Evolutionary conservation across 2,888 invertebrate genomes (phyloP), one percentile per base, ranked within the genome.

Genomic region (Nudaria mundana): DNA sequence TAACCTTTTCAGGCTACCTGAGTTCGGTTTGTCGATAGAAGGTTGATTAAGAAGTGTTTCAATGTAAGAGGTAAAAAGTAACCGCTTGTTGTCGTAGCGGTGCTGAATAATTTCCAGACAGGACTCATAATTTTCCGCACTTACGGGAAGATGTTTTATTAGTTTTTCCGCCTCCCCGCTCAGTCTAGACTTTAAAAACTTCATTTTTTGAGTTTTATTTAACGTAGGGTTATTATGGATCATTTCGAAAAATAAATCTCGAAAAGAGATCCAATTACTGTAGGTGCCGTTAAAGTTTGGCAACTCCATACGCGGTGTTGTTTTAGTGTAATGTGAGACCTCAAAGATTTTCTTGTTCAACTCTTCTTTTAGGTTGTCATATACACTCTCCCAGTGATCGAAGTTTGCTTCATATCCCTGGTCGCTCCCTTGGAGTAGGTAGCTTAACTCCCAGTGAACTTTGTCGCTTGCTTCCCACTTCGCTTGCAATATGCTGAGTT

Each of bases 1-100:
- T 10, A 44, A 6, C 23, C 16, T 33, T 15, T 37, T 26, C 6
- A 25, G 5, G 10, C 25, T 33, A 8, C 7, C 15, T 2, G 30
- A 8, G n/a, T 30, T 14, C 5, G 30, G 30, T 7, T 10, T 10
- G 5, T 30, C 18, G 11, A 34, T 34, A 12, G 23, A 15, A n/a
- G 18, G 34, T 15, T 26, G 4, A 8, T 25, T 8, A 7, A 6
- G 18, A 25, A 26, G 18, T n/a, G 16, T 16, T 10, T 24, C 15
- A 14, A 33, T 20, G 5, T 6, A 29, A 7, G 29, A 29, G 1
- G 33, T 26, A 15, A 37, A 37, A n/a, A 24, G 34, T 6, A 40
- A 24, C 0, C 30, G 11, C 2, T 23, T 8, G 10, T 29, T 36
- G 8, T 25, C 12, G 12, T 18, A 34, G 4, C 33, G 34, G 2